These are phyloP conservation scores for Orthosia gracilis DNA, from an alignment of 2,888 invertebrate genomes.

Conservation along the genomic window DNA sequence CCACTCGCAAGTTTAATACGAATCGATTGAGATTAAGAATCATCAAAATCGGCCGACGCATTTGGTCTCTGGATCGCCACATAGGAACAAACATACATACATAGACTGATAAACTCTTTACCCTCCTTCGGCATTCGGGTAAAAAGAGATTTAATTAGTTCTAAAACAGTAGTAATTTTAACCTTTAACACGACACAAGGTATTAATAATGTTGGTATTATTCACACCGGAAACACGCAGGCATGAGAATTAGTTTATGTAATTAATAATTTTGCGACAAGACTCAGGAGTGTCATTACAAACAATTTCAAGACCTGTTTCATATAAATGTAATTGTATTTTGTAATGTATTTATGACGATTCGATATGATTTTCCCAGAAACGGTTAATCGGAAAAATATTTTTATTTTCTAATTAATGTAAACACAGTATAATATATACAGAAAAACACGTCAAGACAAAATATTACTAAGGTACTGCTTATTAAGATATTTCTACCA, in stretches of 20 bases:
- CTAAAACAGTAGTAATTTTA: background rate
- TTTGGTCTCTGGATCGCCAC: too few relatives aligned
- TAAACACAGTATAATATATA: too few relatives aligned
- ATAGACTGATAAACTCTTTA: too few relatives aligned
- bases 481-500: too few relatives aligned
- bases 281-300: background rate
- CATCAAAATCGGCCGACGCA: too few relatives aligned
- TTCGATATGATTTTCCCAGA: background rate
- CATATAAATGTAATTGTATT: background rate
- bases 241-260: background rate
- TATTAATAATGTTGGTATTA: constrained; percentile 14
- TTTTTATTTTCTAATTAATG: too few relatives aligned
- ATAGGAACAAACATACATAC: too few relatives aligned
- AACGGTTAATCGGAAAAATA: background rate
- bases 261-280: constrained; percentile 21
- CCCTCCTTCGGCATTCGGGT: too few relatives aligned
- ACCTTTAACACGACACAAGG: background rate
- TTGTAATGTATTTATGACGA: background rate
- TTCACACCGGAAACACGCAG: constrained; percentile 11
- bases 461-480: too few relatives aligned
- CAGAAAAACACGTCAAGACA: too few relatives aligned
- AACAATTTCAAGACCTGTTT: background rate
- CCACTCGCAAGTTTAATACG: too few relatives aligned
- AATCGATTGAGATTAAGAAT: too few relatives aligned
- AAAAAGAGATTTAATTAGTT: background rate